Percentiles rank a stretch among this genome's conserved stretches.
These are phyloP conservation scores for Phenganax stokvisi DNA, from an alignment of 92 coral and sea anemone genomes.

Conservation along the genomic window DNA sequence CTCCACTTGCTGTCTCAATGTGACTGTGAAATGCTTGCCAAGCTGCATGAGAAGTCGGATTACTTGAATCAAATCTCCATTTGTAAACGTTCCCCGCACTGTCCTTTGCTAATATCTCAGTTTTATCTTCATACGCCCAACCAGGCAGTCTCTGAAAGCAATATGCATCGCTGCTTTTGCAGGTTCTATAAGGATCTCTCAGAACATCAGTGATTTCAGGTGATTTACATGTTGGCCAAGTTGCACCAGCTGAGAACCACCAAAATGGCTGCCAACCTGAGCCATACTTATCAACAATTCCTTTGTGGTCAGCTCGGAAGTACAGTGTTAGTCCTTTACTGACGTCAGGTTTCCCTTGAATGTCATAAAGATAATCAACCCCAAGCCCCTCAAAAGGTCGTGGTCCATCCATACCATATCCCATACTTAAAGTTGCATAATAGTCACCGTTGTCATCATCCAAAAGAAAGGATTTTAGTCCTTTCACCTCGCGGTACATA, in stretches of 20 bases:
- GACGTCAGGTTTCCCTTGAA: slow-evolving; percentile 10
- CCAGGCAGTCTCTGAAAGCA: slow-evolving; percentile 69
- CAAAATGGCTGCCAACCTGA: slow-evolving; percentile 61
- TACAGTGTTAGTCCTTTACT: slow-evolving; percentile 54
- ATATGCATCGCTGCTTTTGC: slow-evolving; percentile 48
- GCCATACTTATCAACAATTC: slow-evolving; percentile 44
- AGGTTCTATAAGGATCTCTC: slow-evolving; percentile 61
- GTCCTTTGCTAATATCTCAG: slow-evolving; percentile 55
- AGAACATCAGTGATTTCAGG: slow-evolving; percentile 51
- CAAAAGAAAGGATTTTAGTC: slow-evolving; percentile 56
- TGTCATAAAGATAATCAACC: slow-evolving; percentile 59
- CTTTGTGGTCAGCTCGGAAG: slow-evolving; percentile 46
- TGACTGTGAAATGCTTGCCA: slow-evolving; percentile 68
- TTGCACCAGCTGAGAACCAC: slow-evolving; percentile 70
- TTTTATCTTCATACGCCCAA: slow-evolving; percentile 61
- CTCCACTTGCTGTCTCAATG: slow-evolving; percentile 55
- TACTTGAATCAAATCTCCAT: slow-evolving; percentile 51
- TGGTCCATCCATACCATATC: slow-evolving; percentile 58
- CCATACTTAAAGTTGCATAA: slow-evolving; percentile 53
- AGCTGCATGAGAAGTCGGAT: slow-evolving; percentile 59
- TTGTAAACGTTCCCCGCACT: slow-evolving; percentile 45
- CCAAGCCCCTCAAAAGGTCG: slow-evolving; percentile 46
- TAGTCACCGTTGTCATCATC: slow-evolving; percentile 69
- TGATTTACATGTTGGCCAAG: slow-evolving; percentile 51
- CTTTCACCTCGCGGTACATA: slow-evolving; percentile 65